A percentile compares a stretch with the other conserved stretches of the same genome.
Conservation (phyloP, 2,888 invertebrate species). For the Lasioglossum figueresi region DNA sequence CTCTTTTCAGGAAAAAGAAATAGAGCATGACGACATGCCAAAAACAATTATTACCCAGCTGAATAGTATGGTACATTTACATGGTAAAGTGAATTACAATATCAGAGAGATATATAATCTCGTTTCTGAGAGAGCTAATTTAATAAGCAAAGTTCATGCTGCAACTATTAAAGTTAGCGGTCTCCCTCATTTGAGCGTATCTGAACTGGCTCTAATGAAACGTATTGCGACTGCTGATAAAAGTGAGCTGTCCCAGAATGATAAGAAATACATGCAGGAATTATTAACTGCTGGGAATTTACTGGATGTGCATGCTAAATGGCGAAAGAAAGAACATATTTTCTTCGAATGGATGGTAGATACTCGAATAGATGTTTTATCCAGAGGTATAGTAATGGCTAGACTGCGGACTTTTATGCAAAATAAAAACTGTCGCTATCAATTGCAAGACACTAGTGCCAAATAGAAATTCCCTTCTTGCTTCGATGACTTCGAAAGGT, state of each 20-base stretch:
- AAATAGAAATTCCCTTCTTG: too few species aligned
- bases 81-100: constrained; percentile 72
- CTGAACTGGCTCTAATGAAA: constrained; percentile 70
- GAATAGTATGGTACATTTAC: constrained; percentile 62
- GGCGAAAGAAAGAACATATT: constrained; percentile 67
- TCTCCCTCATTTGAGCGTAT: constrained; percentile 73
- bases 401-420: neutral
- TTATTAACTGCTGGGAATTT: constrained; percentile 57
- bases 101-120: constrained; percentile 72
- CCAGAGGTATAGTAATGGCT: neutral
- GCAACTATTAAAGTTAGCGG: constrained; percentile 68
- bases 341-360: constrained; percentile 78
- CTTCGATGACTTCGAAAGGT: too few species aligned
- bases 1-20: constrained; percentile 27
- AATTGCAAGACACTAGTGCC: too few species aligned
- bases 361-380: neutral
- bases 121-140: constrained; percentile 62
- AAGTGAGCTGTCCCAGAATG: constrained; percentile 24
- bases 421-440: too few species aligned
- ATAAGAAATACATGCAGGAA: constrained; percentile 56
- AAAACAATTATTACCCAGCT: constrained; percentile 36
- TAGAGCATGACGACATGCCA: neutral
- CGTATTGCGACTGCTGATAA: constrained; percentile 39
- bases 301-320: constrained; percentile 69
- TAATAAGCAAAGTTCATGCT: constrained; percentile 69